phyloP scores from a whole-genome alignment of 2,888 invertebrate species.

The Ctena decussata region DNA sequence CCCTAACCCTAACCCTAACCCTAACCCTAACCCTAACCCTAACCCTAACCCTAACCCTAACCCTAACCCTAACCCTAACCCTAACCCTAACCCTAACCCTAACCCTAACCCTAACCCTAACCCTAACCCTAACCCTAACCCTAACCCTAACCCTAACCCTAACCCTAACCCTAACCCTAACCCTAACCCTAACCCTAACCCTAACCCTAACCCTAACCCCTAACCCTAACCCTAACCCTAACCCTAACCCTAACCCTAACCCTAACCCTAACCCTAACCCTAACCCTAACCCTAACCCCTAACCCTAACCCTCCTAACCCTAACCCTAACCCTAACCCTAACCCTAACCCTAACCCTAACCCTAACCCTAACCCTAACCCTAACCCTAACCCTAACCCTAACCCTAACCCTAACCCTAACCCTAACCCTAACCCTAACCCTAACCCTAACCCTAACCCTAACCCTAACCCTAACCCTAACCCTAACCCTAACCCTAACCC shows the following conservation, averaged over 20 bases:
- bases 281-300: too few relatives aligned
- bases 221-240: slow-evolving; percentile 68
- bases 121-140: slow-evolving; percentile 55
- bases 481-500: too few relatives aligned
- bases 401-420: too few relatives aligned
- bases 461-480: too few relatives aligned
- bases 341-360: too few relatives aligned
- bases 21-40: slow-evolving; percentile 31
- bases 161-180: slow-evolving; percentile 65
- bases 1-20: slow-evolving; percentile 37
- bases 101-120: slow-evolving; percentile 52
- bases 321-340: too few relatives aligned
- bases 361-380: too few relatives aligned
- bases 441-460: too few relatives aligned
- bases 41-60: slow-evolving; percentile 42
- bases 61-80: slow-evolving; percentile 52
- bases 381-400: too few relatives aligned
- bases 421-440: too few relatives aligned
- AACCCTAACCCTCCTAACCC: too few relatives aligned
- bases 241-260: slow-evolving; percentile 61
- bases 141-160: slow-evolving; percentile 56
- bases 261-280: too few relatives aligned
- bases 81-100: slow-evolving; percentile 64
- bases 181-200: slow-evolving; percentile 66
- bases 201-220: slow-evolving; percentile 66